A percentile compares a stretch with the other conserved stretches of the same genome.
phyloP scores from a whole-genome alignment of 2,113 vertebrate genomes.

The Eretmochelys imbricata region DNA sequence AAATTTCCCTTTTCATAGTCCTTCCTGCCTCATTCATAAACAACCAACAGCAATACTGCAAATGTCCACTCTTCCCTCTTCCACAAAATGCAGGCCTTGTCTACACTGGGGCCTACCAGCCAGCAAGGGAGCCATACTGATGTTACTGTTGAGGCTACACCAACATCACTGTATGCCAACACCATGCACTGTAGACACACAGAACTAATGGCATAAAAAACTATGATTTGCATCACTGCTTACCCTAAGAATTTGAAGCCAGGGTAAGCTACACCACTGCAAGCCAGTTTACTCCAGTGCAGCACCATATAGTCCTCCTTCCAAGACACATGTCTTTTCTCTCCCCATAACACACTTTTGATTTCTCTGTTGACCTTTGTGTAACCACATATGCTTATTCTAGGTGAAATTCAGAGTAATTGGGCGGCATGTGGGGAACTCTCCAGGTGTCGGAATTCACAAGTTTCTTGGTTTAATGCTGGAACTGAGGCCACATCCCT shows the following conservation, averaged over 20 bases:
- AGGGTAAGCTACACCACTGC: neutral
- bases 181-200: neutral
- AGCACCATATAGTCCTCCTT: rapidly evolving
- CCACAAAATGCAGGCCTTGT: neutral
- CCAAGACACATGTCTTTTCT: neutral
- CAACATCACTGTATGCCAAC: neutral
- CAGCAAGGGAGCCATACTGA: neutral
- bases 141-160: neutral
- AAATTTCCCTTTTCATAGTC: neutral
- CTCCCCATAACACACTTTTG: neutral
- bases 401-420: neutral
- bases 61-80: neutral
- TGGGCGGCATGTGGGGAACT: neutral
- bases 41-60: neutral
- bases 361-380: neutral
- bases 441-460: neutral
- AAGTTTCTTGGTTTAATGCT: too few relatives aligned
- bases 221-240: neutral
- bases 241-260: neutral
- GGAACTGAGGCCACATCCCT: too few relatives aligned
- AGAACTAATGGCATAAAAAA: neutral
- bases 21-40: neutral
- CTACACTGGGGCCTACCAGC: neutral
- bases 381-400: neutral
- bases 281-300: neutral